phyloP scores from a whole-genome alignment of 2,888 invertebrate genomes.

The Belgica antarctica region DNA sequence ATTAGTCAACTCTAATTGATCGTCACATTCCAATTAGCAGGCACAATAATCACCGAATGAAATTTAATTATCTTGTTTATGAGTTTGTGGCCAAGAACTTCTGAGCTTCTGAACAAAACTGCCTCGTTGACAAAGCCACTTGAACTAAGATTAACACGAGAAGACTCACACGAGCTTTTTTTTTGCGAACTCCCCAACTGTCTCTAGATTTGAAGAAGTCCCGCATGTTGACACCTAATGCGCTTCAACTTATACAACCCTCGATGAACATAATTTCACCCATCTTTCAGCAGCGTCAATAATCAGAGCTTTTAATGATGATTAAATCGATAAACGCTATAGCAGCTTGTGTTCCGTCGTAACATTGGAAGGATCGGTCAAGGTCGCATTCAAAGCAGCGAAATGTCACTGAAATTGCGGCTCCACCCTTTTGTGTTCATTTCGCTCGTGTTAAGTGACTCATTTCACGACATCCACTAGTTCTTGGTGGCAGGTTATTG shows the following conservation, averaged over 20 bases:
- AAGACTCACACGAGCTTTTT: too few relatives aligned
- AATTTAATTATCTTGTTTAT: slow-evolving; percentile 3
- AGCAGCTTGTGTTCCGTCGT: background rate
- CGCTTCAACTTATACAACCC: too few relatives aligned
- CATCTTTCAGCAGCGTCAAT: too few relatives aligned
- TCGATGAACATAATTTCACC: too few relatives aligned
- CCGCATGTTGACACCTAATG: too few relatives aligned
- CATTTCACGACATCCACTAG: background rate
- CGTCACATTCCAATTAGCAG: background rate
- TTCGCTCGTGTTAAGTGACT: background rate
- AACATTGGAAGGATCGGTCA: background rate
- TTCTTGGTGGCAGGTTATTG: background rate
- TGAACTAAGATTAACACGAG: too few relatives aligned
- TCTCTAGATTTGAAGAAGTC: too few relatives aligned
- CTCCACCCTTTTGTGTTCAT: background rate
- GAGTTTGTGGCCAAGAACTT: too few relatives aligned
- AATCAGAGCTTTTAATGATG: background rate
- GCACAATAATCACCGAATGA: background rate
- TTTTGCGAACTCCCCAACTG: too few relatives aligned
- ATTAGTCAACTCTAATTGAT: background rate
- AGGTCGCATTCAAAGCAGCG: background rate
- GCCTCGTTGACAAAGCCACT: too few relatives aligned
- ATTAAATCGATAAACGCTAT: background rate
- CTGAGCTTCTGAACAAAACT: too few relatives aligned
- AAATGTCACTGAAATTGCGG: background rate